Base-by-base conservation (phyloP, 2,113 vertebrate species). In the Oryzias melastigma region DNA sequence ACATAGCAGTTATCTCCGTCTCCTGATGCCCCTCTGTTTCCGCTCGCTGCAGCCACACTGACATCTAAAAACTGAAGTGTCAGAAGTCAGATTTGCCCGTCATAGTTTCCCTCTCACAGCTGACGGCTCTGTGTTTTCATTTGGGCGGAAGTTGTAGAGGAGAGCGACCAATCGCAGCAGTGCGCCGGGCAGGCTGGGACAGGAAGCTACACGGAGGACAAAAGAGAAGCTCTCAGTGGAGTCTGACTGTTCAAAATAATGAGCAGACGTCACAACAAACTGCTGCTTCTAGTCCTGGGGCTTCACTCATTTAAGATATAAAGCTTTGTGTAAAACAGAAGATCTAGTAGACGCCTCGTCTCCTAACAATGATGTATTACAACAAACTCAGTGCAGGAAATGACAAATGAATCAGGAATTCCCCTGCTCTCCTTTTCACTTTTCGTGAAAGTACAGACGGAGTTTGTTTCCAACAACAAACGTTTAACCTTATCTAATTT, bases 131-230 rank as follows among this genome's bases (percentile, higher is more conserved):
- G 20, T 81, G 71, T 81, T 84, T 83, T 81, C 76, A 73, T 90
- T 85, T 72, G 62, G 71, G 43, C 58, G 84, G 89, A 90, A 90
- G 88, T 83, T 51, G 55, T 65, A 24, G 57, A 60, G 25, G 41
- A 3, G 35, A 42, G n/a, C 58, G 66, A 52, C 87, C 89, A 87
- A 88, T 89, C 75, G 19, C 19, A 67, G 69, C 47, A 7, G 42
- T 17, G 44, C 16, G 2, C 20, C 27, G 41, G 43, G 18, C 41
- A 29, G 62, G 78, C 85, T 83, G 80, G 40, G 27, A 71, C 74
- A 84, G 85, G 88, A 89, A 84, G 71, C 29, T n/a, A 17, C 56
- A 56, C 0, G 43, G 24, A 6, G 40, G 8, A 47, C 16, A 40
- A 18, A 42, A 41, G 46, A 47, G 12, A 47, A 10, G 46, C 12